Evolutionary conservation across 2,888 invertebrate species (phyloP).

Genomic region (Dusona sp.): DNA sequence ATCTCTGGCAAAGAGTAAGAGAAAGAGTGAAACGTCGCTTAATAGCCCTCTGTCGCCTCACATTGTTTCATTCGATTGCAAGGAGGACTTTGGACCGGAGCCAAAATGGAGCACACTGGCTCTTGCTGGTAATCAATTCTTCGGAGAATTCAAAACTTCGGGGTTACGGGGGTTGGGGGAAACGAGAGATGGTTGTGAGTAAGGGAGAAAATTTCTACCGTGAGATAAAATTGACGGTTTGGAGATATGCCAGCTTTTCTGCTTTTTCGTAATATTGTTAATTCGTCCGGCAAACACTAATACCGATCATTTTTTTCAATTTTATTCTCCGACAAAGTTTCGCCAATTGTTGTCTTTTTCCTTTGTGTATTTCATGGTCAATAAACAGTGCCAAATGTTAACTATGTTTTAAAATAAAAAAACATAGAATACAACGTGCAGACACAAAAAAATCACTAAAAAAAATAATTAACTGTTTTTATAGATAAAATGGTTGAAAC

Average conservation of each 20-base stretch:
- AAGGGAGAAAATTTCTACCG: constrained; percentile 31
- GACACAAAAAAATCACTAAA: background rate
- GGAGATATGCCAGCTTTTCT: constrained; percentile 55
- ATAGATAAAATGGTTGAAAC: background rate
- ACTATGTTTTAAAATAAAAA: background rate
- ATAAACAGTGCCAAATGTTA: background rate
- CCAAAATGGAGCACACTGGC: constrained; percentile 57
- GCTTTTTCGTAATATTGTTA: constrained; percentile 49
- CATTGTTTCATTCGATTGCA: constrained; percentile 65
- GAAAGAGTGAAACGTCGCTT: constrained; percentile 53
- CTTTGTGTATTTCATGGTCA: background rate
- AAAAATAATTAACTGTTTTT: background rate
- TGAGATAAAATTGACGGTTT: constrained; percentile 61
- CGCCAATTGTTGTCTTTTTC: constrained; percentile 14
- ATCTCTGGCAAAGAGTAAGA: constrained; percentile 4
- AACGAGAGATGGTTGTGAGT: background rate
- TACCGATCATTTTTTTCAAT: constrained; percentile 2
- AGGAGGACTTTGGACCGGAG: constrained; percentile 51
- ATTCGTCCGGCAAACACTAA: constrained; percentile 46
- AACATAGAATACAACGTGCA: background rate
- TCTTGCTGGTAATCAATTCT: constrained; percentile 64
- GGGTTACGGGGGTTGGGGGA: background rate
- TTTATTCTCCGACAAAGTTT: background rate
- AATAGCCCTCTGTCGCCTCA: constrained; percentile 33
- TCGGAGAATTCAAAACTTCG: constrained; percentile 37